These are phyloP conservation scores for Amphipyra berbera DNA, from an alignment of 2,888 invertebrate species.

Conservation along the genomic window DNA sequence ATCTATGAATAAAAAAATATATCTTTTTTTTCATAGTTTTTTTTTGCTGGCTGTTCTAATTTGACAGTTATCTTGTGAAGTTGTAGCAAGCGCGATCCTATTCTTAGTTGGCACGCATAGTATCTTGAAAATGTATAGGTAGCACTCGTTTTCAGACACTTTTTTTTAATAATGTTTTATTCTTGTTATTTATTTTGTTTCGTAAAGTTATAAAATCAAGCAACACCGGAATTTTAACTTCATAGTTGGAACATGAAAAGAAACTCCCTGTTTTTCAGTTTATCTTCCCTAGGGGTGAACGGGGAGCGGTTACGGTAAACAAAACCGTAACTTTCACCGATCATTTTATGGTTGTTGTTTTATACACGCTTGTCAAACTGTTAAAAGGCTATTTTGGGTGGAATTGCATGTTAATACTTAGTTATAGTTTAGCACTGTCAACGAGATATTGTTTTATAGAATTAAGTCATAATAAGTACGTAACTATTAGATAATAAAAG, in stretches of 20 bases:
- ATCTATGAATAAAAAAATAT: too few species aligned
- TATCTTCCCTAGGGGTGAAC: conserved; percentile 57
- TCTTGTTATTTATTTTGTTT: too few species aligned
- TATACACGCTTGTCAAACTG: conserved; percentile 26
- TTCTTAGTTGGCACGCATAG: too few species aligned
- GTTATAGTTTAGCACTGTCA: neutral
- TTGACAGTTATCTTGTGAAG: too few species aligned
- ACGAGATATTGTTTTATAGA: neutral
- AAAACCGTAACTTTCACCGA: conserved; percentile 75
- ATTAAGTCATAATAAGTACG: too few species aligned
- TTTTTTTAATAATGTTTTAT: too few species aligned
- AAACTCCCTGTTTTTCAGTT: conserved; percentile 60
- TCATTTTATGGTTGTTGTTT: conserved; percentile 72
- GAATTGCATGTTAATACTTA: neutral
- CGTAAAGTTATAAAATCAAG: conserved; percentile 23
- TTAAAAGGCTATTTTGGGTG: conserved; percentile 17
- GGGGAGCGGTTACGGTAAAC: conserved; percentile 70
- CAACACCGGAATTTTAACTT: conserved; percentile 40
- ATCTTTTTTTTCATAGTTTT: too few species aligned
- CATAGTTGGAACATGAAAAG: conserved; percentile 54
- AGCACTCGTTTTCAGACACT: too few species aligned
- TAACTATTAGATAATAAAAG: too few species aligned
- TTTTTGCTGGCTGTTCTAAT: too few species aligned
- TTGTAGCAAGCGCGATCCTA: too few species aligned
- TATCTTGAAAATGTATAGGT: too few species aligned